A percentile compares a stretch with the other conserved stretches of the same genome.
Evolutionary conservation across 2,888 invertebrate species (phyloP).

Genomic region (Zeuzera pyrina): DNA sequence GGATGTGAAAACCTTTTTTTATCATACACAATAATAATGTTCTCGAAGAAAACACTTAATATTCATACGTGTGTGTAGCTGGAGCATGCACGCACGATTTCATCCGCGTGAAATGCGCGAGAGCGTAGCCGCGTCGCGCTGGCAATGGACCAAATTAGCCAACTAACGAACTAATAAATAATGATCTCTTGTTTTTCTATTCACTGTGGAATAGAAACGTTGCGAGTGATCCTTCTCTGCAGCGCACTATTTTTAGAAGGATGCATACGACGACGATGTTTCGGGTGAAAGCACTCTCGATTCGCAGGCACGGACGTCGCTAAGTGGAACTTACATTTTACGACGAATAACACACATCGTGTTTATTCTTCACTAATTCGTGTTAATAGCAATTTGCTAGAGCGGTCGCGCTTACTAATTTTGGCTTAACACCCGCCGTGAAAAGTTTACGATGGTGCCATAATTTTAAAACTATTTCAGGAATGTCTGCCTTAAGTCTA

Average conservation of each 20-base stretch:
- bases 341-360: slow-evolving; percentile 38
- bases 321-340: slow-evolving; percentile 29
- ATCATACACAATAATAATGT: no score
- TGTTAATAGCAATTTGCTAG: slow-evolving; percentile 62
- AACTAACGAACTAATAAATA: slow-evolving; percentile 72
- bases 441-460: slow-evolving; percentile 63
- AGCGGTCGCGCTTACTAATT: slow-evolving; percentile 61
- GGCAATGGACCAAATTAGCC: slow-evolving; percentile 70
- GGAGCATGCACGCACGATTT: slow-evolving; percentile 57
- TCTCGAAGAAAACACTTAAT: slow-evolving; percentile 28
- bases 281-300: slow-evolving; percentile 69
- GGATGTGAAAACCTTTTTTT: no score
- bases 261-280: slow-evolving; percentile 64
- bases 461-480: slow-evolving; percentile 62
- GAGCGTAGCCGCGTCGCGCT: slow-evolving; percentile 63
- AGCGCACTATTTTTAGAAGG: slow-evolving; percentile 54
- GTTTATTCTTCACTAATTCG: slow-evolving; percentile 56
- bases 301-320: slow-evolving; percentile 55
- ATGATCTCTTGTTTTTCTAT: slow-evolving; percentile 73
- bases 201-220: slow-evolving; percentile 65
- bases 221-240: slow-evolving; percentile 51
- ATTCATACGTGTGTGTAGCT: slow-evolving; percentile 19
- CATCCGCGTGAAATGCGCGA: slow-evolving; percentile 53
- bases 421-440: slow-evolving; percentile 60
- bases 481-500: slow-evolving; percentile 57